A percentile compares a stretch with the other conserved stretches of the same genome.
Evolutionary conservation across 1,140 invertebrate genomes (phyloP).

Genomic region (Dendroctonus valens): DNA sequence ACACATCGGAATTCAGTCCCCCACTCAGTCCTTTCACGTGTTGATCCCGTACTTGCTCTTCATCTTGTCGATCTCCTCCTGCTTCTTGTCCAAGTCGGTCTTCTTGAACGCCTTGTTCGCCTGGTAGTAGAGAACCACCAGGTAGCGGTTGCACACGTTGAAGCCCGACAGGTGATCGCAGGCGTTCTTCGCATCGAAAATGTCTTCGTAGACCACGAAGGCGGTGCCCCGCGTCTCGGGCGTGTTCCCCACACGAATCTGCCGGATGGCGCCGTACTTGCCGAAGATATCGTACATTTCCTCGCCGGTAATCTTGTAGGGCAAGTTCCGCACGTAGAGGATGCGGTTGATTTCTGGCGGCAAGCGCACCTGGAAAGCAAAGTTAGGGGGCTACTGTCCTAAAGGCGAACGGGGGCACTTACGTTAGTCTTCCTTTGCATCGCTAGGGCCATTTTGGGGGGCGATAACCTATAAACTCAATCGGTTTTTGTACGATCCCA

Average conservation of each 20-base stretch:
- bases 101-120: constrained; percentile 95
- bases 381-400: constrained; percentile 12
- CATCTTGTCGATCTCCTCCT: constrained; percentile 94
- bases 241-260: constrained; percentile 98
- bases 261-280: constrained; percentile 98
- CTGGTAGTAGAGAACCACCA: constrained; percentile 97
- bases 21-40: constrained; percentile 47
- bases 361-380: constrained; percentile 77
- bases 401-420: constrained; percentile 41
- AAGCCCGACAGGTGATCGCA: constrained; percentile 99
- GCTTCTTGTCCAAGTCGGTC: constrained; percentile 94
- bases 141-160: constrained; percentile 97
- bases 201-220: constrained; percentile 99
- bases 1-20: no score
- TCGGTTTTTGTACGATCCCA: no score
- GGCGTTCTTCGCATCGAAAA: constrained; percentile 99
- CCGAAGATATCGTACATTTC: constrained; percentile 99
- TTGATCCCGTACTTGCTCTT: constrained; percentile 88
- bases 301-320: constrained; percentile 99
- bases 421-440: constrained; percentile 63
- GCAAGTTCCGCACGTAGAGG: constrained; percentile 94
- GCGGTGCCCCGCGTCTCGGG: constrained; percentile 97
- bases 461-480: no score
- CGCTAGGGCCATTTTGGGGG: constrained; percentile 56
- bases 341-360: constrained; percentile 99